Conservation (phyloP, 2,113 vertebrate species). For the Gila orcuttii region DNA sequence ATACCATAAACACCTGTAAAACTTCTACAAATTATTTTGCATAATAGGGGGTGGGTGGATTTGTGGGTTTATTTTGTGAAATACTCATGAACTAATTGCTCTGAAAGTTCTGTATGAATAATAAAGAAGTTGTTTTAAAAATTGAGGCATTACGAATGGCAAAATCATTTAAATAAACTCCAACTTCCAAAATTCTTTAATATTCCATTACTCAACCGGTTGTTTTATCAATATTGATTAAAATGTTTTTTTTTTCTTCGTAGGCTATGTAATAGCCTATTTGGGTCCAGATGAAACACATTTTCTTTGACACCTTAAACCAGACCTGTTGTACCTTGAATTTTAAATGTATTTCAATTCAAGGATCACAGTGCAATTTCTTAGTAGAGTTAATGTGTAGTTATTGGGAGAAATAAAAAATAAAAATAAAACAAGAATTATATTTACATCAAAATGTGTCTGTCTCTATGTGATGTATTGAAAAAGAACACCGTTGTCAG, state of each 20-base stretch:
- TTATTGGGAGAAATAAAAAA: neutral
- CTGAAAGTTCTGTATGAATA: neutral
- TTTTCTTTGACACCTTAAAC: neutral
- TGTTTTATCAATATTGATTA: neutral
- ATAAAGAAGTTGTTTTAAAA: neutral
- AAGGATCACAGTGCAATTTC: neutral
- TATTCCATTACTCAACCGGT: neutral
- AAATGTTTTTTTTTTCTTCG: neutral
- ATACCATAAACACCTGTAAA: neutral
- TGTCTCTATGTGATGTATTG: neutral
- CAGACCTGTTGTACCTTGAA: neutral
- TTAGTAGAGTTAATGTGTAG: neutral
- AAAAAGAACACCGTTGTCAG: neutral
- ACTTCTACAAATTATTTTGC: neutral
- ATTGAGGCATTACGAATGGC: neutral
- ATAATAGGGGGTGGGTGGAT: neutral
- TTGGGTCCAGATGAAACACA: neutral
- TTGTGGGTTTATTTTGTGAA: neutral
- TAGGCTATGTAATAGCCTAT: neutral
- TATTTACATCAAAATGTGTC: neutral
- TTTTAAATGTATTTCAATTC: neutral
- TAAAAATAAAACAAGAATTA: neutral
- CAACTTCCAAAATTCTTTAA: neutral
- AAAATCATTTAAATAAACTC: neutral
- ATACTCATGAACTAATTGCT: neutral